Percentiles rank a stretch among this genome's conserved stretches.
phyloP scores from a whole-genome alignment of 2,113 vertebrate genomes.

The Sinocyclocheilus maitianheensis region DNA sequence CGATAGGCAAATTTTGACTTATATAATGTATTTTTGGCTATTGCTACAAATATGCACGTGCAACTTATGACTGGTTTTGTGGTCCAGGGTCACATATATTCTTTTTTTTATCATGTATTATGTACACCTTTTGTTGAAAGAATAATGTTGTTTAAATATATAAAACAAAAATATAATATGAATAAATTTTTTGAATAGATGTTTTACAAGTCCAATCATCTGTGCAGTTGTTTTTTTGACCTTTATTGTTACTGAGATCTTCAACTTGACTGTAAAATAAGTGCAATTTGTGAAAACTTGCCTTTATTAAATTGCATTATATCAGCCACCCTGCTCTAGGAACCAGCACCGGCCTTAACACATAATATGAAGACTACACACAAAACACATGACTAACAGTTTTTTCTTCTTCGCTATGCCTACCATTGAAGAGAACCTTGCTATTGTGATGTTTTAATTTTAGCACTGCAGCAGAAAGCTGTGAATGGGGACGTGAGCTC shows the following conservation, averaged over 20 bases:
- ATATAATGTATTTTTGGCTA: no score
- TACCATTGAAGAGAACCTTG: background rate
- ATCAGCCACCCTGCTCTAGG: background rate
- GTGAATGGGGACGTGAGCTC: background rate
- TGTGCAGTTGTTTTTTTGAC: background rate
- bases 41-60: no score
- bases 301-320: background rate
- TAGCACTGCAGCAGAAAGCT: conserved; percentile 1
- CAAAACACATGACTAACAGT: background rate
- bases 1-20: no score
- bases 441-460: background rate
- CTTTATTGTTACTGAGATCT: background rate
- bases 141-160: no score
- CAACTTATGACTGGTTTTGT: no score
- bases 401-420: background rate
- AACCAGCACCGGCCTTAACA: background rate
- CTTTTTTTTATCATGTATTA: no score
- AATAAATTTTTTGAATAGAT: no score
- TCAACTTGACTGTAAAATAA: background rate
- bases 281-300: background rate
- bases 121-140: no score
- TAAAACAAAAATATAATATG: no score
- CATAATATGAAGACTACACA: background rate
- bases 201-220: background rate
- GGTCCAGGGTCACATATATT: no score